Base-by-base conservation (phyloP, 2,113 vertebrate species). In the Sebastes schlegelii region DNA sequence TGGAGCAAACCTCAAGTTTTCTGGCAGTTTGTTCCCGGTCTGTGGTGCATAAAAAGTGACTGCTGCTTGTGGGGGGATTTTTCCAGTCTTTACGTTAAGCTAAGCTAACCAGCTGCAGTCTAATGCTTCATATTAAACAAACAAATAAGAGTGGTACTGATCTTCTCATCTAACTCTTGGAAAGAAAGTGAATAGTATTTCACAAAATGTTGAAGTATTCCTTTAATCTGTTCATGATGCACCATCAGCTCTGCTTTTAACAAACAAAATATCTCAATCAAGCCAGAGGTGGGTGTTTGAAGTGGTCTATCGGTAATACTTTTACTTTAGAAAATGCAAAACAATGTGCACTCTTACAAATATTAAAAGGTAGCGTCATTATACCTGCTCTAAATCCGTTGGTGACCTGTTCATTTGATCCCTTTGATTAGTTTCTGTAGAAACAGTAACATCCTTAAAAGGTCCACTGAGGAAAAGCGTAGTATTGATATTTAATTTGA, bases 401-500 rank as follows among this genome's bases (percentile, higher is more conserved):
- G 40, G 58, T n/a, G 48, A 71, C 26, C 23, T 65, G 12, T 65
- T 74, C 34, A 48, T 49, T 54, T 62, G 9, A 62, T 48, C 21
- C n/a, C n/a, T 19, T 34, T 66, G 73, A 8, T 52, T 61, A 4
- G 8, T 48, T 16, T 61, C 63, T 64, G 65, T n/a, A 21, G 23
- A 73, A 6, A 52, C 42, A 58, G 67, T 19, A 62, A 75, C 16
- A 69, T 67, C 16, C 10, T 9, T 40, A 43, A 45, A 45, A 63
- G 1, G 11, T 70, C 55, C 16, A 34, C 45, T 23, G 46, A 26
- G 21, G 40, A 19, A 11, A 76, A 77, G 19, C 23, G 12, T 40
- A 72, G 57, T 43, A 17, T 62, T 43, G 52, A 9, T 57, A 34
- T 74, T 74, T 45, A 8, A 77, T 71, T 40, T 75, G 61, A 61